Evolutionary conservation across 2,888 invertebrate genomes (phyloP).

Genomic region (Drosophila fungiperda): DNA sequence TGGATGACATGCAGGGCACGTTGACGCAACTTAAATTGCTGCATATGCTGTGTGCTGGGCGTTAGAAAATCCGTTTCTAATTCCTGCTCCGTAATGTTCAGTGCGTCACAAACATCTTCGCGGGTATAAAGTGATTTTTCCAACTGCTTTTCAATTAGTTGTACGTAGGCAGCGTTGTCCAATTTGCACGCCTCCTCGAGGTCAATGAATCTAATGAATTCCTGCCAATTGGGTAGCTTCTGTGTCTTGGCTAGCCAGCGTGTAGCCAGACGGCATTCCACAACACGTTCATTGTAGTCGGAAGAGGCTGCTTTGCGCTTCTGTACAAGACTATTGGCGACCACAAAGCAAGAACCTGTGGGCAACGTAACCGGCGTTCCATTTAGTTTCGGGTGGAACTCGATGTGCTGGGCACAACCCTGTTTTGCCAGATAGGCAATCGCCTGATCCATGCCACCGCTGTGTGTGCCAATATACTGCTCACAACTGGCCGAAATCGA

Average conservation of each 20-base stretch:
- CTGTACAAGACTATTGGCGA: constrained; percentile 95
- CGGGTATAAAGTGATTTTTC: constrained; percentile 89
- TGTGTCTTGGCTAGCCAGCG: constrained; percentile 90
- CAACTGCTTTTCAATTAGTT: constrained; percentile 88
- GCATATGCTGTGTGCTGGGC: constrained; percentile 87
- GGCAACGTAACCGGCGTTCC: constrained; percentile 93
- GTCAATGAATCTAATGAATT: constrained; percentile 89
- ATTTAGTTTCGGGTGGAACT: constrained; percentile 93
- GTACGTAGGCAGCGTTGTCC: constrained; percentile 89
- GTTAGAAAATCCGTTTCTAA: constrained; percentile 89
- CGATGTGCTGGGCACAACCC: constrained; percentile 95
- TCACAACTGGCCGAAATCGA: constrained; percentile 95
- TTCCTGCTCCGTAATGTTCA: constrained; percentile 87
- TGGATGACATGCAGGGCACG: constrained; percentile 95
- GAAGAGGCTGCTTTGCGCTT: constrained; percentile 97
- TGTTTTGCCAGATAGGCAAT: constrained; percentile 95
- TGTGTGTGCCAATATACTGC: constrained; percentile 97
- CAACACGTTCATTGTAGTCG: constrained; percentile 96
- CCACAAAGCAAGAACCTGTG: constrained; percentile 93
- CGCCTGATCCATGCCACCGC: constrained; percentile 99
- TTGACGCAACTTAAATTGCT: constrained; percentile 91
- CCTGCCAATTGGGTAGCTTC: constrained; percentile 88
- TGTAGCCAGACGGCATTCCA: constrained; percentile 96
- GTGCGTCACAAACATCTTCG: constrained; percentile 88
- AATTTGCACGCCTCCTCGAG: constrained; percentile 89